Percentiles rank a stretch among this genome's conserved stretches.
Evolutionary conservation across 1,140 invertebrate species (phyloP).

Genomic region (Pachypsylla venusta): DNA sequence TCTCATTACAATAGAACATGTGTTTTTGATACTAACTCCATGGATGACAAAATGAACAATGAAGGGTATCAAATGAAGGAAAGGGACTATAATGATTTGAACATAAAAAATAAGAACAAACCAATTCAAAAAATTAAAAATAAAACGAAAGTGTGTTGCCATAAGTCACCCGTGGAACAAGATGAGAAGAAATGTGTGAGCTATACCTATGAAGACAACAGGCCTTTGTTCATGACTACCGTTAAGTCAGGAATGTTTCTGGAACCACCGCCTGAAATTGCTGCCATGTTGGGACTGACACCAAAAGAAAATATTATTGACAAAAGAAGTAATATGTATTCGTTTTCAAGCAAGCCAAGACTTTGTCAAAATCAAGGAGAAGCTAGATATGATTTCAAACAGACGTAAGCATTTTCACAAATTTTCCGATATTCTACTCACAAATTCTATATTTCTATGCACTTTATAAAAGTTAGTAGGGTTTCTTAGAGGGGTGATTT

Average conservation of each 20-base stretch:
- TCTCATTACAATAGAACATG: neutral
- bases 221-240: constrained; percentile 48
- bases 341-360: neutral
- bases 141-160: neutral
- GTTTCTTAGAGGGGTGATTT: no score
- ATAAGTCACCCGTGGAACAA: neutral
- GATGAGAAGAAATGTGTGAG: neutral
- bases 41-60: constrained; percentile 4
- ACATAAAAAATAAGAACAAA: constrained; percentile 3
- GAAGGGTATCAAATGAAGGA: neutral
- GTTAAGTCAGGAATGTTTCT: constrained; percentile 61
- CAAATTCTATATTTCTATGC: no score
- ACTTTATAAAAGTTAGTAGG: no score
- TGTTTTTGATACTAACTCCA: neutral
- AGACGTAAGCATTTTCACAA: no score
- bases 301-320: constrained; percentile 22
- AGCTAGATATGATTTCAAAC: no score
- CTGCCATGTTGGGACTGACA: constrained; percentile 42
- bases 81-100: neutral
- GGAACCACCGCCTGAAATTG: constrained; percentile 54
- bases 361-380: neutral
- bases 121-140: constrained; percentile 5
- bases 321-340: neutral
- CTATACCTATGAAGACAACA: neutral
- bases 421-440: no score